phyloP scores from a whole-genome alignment of 2,797 vertebrate species.

The Eidolon dupreanum region DNA sequence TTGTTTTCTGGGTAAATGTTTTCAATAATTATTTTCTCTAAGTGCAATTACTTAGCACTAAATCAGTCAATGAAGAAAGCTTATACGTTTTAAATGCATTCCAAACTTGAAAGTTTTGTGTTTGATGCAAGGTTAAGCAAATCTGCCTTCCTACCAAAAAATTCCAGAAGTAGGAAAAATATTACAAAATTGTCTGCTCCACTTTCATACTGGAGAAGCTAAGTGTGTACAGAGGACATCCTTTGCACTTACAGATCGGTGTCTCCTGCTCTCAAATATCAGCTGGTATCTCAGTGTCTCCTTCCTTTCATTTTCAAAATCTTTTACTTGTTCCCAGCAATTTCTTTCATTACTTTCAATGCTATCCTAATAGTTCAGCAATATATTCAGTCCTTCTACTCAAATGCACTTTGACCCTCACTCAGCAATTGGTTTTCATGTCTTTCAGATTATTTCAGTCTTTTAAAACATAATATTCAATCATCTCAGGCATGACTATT shows the following conservation, averaged over 20 bases:
- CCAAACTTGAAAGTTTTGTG: neutral
- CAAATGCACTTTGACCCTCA: neutral
- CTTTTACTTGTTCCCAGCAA: neutral
- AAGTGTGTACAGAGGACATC: neutral
- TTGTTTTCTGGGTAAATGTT: neutral
- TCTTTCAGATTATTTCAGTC: neutral
- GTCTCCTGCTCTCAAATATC: neutral
- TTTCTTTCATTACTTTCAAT: neutral
- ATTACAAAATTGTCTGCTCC: neutral
- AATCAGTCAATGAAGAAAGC: neutral
- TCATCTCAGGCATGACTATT: neutral
- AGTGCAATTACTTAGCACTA: neutral
- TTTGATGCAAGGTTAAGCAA: neutral
- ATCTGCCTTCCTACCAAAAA: neutral
- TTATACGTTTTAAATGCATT: neutral
- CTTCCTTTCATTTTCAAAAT: neutral
- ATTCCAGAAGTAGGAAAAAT: neutral
- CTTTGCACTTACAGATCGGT: neutral
- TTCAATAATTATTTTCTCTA: neutral
- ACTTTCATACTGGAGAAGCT: neutral
- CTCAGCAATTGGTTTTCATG: neutral
- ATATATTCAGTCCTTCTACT: neutral
- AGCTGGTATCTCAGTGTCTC: neutral
- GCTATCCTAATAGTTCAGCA: neutral
- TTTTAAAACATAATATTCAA: neutral